These are phyloP conservation scores for Gadopsis marmoratus DNA, from an alignment of 2,797 vertebrate genomes.

Conservation along the genomic window DNA sequence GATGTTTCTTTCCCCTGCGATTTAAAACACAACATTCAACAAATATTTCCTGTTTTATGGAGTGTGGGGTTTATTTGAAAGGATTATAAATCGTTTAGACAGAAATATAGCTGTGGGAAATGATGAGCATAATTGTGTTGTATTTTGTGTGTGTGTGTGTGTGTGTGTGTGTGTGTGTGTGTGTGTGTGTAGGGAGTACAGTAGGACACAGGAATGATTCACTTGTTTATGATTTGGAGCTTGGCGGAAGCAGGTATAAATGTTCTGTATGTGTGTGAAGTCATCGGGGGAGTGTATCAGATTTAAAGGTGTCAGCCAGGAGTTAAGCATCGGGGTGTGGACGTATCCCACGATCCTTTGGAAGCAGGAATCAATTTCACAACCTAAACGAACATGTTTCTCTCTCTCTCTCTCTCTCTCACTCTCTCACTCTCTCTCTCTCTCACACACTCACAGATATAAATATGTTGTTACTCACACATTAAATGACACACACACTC, in stretches of 20 bases:
- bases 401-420: not conserved
- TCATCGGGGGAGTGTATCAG: slow-evolving; percentile 29
- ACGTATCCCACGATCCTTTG: slow-evolving; percentile 58
- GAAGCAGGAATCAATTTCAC: slow-evolving; percentile 52
- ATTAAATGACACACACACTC: not conserved
- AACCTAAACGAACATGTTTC: slow-evolving; percentile 22
- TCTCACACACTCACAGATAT: slow-evolving; percentile 24
- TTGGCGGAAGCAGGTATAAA: no score
- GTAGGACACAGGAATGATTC: no score
- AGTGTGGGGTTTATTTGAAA: no score
- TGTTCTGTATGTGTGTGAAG: not conserved
- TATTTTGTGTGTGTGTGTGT: slow-evolving; percentile 12
- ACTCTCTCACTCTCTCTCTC: slow-evolving; percentile 14
- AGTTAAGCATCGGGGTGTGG: slow-evolving; percentile 51
- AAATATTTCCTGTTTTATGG: no score
- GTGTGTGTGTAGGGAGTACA: no score
- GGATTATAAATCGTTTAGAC: no score
- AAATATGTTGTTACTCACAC: not conserved
- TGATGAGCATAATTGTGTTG: not conserved
- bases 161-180: slow-evolving; percentile 1
- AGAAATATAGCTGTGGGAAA: no score
- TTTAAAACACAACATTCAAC: no score
- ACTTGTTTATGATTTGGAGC: no score
- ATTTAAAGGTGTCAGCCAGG: slow-evolving; percentile 47
- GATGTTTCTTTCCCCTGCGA: no score